Base-by-base conservation (phyloP, 2,797 vertebrate genomes). In the Pantherophis vulpinus region DNA sequence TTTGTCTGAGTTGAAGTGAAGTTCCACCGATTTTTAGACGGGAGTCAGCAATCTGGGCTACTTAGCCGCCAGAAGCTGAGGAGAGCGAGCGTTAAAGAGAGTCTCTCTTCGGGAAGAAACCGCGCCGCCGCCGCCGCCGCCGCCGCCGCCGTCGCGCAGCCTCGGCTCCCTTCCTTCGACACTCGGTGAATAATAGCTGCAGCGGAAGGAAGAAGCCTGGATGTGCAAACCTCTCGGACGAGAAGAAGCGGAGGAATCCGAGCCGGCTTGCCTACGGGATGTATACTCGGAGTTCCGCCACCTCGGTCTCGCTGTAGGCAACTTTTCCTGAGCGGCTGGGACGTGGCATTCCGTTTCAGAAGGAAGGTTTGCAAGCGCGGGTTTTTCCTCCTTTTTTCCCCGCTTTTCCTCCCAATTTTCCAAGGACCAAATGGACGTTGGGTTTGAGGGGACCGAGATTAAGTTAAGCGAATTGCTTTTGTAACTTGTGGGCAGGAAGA, bases 1-100 rank as follows among this genome's bases (percentile, higher is more conserved):
- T 99, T 98, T 98, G 98, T 98, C 97, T 98, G 97, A 97, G 97
- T 98, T 97, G 97, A 93, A 97, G 97, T 51, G 97, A 98, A 98
- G 98, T 97, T 98, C 97, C 97, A 92, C 2, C 96, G 97, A 94
- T 98, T 97, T 89, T 97, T 94, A 97, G 97, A 96, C 97, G 93
- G 97, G 98, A 98, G 98, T 90, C 97, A 95, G 98, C 97, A 96
- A 96, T 97, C 97, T 93, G 95, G 97, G 97, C 96, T 92, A 97
- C 95, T 97, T 92, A 97, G 97, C 97, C 97, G 96, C 98, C 96
- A 92, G 97, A 97, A 96, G 96, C 94, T 23, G 87, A 88, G 5
- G 79, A 60, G 94, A 47, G 95, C 16, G 55, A 61, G 86, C 56
- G 90, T 25, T n/a, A 5, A 60, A 51, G 61, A 66, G 92, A 25